A percentile compares a stretch with the other conserved stretches of the same genome.
Evolutionary conservation across 2,888 invertebrate species (phyloP).

Genomic region (Caenorhabditis sinica): DNA sequence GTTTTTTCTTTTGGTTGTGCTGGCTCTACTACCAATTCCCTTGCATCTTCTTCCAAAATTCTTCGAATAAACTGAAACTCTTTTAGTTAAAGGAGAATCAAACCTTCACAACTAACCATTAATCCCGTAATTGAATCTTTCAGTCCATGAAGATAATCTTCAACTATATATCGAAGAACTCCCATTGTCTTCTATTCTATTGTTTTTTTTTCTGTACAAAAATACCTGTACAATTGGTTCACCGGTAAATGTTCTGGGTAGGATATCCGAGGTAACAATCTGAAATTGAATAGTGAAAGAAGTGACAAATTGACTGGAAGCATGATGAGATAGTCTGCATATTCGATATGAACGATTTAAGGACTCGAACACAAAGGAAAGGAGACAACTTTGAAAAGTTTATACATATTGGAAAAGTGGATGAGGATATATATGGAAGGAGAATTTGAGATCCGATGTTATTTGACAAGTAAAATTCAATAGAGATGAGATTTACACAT

Average conservation of each 20-base stretch:
- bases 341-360: too few relatives aligned
- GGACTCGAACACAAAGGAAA: too few relatives aligned
- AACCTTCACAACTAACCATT: conserved; percentile 24
- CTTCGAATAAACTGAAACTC: conserved; percentile 60
- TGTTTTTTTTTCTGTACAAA: neutral
- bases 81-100: neutral
- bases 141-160: conserved; percentile 61
- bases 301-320: neutral
- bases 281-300: neutral
- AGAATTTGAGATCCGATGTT: too few relatives aligned
- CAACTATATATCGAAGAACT: conserved; percentile 8
- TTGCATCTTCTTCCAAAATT: conserved; percentile 65
- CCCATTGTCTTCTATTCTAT: conserved; percentile 15
- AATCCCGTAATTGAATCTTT: conserved; percentile 65
- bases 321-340: too few relatives aligned
- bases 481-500: too few relatives aligned
- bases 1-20: conserved; percentile 31
- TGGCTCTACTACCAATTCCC: conserved; percentile 43
- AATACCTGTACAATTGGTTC: neutral
- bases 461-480: too few relatives aligned
- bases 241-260: too few relatives aligned
- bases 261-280: too few relatives aligned
- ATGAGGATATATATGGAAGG: too few relatives aligned
- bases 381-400: too few relatives aligned
- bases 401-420: too few relatives aligned